Evolutionary conservation across 2,113 vertebrate species (phyloP), one percentile per base, ranked within the genome.

Genomic region (Tricholaema leucomelas): DNA sequence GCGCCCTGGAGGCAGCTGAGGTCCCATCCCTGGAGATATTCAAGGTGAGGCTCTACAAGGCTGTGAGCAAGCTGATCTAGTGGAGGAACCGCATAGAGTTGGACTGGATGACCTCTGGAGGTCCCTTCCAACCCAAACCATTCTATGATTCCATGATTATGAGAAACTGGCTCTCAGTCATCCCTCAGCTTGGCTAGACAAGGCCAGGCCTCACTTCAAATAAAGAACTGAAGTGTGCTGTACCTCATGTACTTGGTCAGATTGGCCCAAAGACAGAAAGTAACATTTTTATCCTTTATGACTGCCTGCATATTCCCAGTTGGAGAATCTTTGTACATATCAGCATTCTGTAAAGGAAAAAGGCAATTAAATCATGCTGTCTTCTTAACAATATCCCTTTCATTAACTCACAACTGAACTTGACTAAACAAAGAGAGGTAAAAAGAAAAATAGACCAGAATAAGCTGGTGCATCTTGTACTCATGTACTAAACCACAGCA

Each of bases 181-280:
- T 75, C 64, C 81, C n/a, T 83, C 3, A 5, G 28, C 13, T n/a
- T 15, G 17, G 15, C 14, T 19, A 84, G 27, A 48, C 25, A 59
- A 90, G 17, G 44, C 25, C 36, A 86, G 33, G 38, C 8, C 38
- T 73, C 38, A 42, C 17, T 70, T 46, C 25, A 81, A 65, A 88
- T 44, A 19, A 66, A 38, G 33, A 61, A 73, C 55, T 87, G 70
- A 30, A 85, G 24, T 38, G 10, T 63, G 27, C 61, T 65, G 35
- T 89, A 99, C 99, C 98, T 99, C 66, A 97, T 93, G 87, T 98
- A 98, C 97, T 98, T 99, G 94, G 97, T 99, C 85, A 99, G 97
- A 96, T 99, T 99, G 64, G 97, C 98, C 99, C 99, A 99, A 61
- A 99, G 72, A 84, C 98, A 99, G 12, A 99, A 94, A 7, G 98